These are phyloP conservation scores for Garrulus glandarius DNA, from an alignment of 2,797 vertebrate species.

Conservation along the genomic window DNA sequence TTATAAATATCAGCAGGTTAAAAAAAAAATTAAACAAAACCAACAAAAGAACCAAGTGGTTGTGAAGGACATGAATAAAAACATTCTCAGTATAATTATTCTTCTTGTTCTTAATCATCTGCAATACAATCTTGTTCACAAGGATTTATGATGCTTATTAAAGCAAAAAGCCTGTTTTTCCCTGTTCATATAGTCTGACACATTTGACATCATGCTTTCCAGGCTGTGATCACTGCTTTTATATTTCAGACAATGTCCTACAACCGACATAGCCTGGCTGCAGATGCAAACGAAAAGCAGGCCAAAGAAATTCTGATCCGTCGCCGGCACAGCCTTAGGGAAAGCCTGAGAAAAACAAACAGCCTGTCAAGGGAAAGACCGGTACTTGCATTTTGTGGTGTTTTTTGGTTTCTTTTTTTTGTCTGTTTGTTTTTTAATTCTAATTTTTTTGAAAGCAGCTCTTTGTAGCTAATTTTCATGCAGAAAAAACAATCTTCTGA, in stretches of 20 bases:
- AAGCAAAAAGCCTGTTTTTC: neutral
- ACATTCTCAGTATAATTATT: neutral
- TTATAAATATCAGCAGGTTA: neutral
- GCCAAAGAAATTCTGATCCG: slow-evolving; percentile 93
- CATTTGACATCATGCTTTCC: neutral
- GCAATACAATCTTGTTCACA: neutral
- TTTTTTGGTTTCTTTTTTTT: fast-evolving
- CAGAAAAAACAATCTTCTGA: neutral
- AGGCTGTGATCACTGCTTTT: neutral
- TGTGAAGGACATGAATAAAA: neutral
- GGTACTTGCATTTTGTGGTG: slow-evolving; percentile 41
- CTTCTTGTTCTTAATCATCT: neutral
- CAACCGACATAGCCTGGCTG: slow-evolving; percentile 86
- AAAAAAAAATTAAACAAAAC: neutral
- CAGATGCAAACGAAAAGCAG: slow-evolving; percentile 81
- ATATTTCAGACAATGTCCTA: slow-evolving; percentile 86
- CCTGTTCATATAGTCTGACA: neutral
- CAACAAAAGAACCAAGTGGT: neutral
- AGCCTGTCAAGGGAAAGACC: slow-evolving; percentile 70
- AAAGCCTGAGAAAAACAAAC: slow-evolving; percentile 83
- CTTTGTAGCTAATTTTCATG: neutral
- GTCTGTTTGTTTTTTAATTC: neutral
- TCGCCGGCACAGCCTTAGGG: slow-evolving; percentile 85
- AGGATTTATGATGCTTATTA: neutral
- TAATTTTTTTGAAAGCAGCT: neutral